Percentiles rank a stretch among this genome's conserved stretches.
These are phyloP conservation scores for Eremophila alpestris DNA, from an alignment of 2,797 vertebrate species.

Conservation along the genomic window DNA sequence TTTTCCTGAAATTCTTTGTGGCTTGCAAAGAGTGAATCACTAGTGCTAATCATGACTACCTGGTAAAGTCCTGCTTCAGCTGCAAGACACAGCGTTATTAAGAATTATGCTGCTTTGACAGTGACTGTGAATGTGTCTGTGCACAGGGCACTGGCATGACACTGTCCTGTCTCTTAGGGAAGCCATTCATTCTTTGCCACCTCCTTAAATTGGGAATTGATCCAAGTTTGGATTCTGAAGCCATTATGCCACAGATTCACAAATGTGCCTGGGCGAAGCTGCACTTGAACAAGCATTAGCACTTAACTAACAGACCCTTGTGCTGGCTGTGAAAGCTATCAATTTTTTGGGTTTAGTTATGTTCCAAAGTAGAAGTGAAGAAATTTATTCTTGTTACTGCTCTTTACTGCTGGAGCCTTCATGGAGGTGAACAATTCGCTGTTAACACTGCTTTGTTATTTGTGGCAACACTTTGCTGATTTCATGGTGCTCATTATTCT, in stretches of 20 bases:
- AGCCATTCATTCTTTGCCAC: not conserved
- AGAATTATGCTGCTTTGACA: not conserved
- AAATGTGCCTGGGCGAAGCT: not conserved
- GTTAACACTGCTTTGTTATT: not conserved
- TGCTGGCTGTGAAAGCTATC: not conserved
- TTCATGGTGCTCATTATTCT: slow-evolving; percentile 9
- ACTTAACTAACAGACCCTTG: not conserved
- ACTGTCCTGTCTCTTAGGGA: not conserved
- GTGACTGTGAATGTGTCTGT: not conserved
- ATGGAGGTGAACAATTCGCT: not conserved
- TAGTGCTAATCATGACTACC: not conserved
- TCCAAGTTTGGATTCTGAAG: not conserved
- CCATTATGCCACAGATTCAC: rapidly evolving
- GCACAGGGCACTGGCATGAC: not conserved
- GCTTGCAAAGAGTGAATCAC: not conserved
- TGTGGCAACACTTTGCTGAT: not conserved
- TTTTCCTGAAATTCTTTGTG: not conserved
- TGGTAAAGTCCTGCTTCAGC: not conserved
- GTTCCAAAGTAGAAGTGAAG: not conserved
- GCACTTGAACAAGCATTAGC: not conserved
- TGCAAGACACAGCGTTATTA: not conserved
- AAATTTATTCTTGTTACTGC: not conserved
- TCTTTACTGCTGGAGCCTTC: not conserved
- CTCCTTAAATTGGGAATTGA: not conserved
- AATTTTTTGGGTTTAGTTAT: not conserved